Base-by-base conservation (phyloP, 2,113 vertebrate genomes). In the Albula goreensis region DNA sequence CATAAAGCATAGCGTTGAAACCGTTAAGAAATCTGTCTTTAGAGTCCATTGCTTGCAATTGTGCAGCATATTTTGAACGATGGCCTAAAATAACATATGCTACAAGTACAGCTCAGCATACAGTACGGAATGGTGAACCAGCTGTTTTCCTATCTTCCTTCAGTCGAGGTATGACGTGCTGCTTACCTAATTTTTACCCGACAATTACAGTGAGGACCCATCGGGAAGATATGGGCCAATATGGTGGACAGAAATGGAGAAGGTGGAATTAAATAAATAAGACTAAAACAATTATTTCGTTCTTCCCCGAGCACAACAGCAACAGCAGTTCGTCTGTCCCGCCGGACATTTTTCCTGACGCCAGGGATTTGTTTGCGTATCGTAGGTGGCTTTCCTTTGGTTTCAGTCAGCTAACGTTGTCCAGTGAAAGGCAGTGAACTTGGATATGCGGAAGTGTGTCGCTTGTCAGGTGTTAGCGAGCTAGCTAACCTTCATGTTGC, bases 211-310 rank as follows among this genome's bases (percentile, higher is more conserved):
- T 53, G 41, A 86, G 74, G 83, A 79, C 78, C 12, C 19, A 5
- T 13, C 17, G 48, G 83, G 57, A 51, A 86, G 92, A 92, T 63
- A 1, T 1, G 89, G 94, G 90, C 80, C 90, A 93, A 93, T 87
- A 94, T 95, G 93, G 92, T 86, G 87, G 77, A 22, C 49, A 80
- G 63, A 56, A 49, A 78, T 70, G 88, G 80, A 52, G 87, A 89
- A 31, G 15, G 51, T 56, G 19, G 12, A 48, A 56, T 70, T 78
- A 50, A 78, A 86, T 57, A 86, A 83, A 48, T 83, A 81, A n/a
- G 31, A 25, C 50, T 50, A 31, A 9, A 66, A 50, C 82, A 53
- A 56, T 41, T 15, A 17, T 80, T 80, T 17, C 78, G 49, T 50
- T 49, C 78, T 52, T 63, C 19, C 41, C 19, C 22, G 6, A 56